A percentile compares a stretch with the other conserved stretches of the same genome.
These are phyloP conservation scores for Epinotia demarniana DNA, from an alignment of 2,888 invertebrate species.

Conservation along the genomic window DNA sequence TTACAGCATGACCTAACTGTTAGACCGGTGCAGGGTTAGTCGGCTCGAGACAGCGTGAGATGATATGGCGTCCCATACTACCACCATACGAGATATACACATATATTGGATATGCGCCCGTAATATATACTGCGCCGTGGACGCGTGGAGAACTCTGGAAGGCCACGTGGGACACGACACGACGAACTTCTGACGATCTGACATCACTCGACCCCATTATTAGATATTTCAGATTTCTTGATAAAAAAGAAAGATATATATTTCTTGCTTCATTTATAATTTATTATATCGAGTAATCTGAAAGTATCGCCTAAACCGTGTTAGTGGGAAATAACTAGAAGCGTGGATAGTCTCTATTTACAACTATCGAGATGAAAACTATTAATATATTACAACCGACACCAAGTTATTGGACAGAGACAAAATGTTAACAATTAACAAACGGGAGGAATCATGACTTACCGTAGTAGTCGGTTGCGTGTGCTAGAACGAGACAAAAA, in stretches of 20 bases:
- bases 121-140: constrained; percentile 55
- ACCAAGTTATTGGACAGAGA: constrained; percentile 73
- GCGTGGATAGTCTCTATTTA: constrained; percentile 79
- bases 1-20: constrained; percentile 77
- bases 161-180: constrained; percentile 71
- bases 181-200: constrained; percentile 56
- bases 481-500: constrained; percentile 88
- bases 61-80: constrained; percentile 80
- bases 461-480: constrained; percentile 99
- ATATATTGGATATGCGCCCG: constrained; percentile 72
- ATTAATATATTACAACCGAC: constrained; percentile 69
- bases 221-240: constrained; percentile 71
- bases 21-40: constrained; percentile 83
- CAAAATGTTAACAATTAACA: constrained; percentile 67
- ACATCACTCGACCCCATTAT: constrained; percentile 53
- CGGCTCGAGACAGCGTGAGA: constrained; percentile 78
- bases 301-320: constrained; percentile 65
- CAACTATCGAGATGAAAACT: constrained; percentile 68
- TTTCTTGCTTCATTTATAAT: constrained; percentile 8
- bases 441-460: constrained; percentile 92
- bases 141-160: constrained; percentile 85
- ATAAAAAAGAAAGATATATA: constrained; percentile 52
- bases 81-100: constrained; percentile 79
- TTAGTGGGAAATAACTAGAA: constrained; percentile 82
- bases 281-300: constrained; percentile 75